phyloP scores from a whole-genome alignment of 2,797 vertebrate species.

The Argyrosomus regius region DNA sequence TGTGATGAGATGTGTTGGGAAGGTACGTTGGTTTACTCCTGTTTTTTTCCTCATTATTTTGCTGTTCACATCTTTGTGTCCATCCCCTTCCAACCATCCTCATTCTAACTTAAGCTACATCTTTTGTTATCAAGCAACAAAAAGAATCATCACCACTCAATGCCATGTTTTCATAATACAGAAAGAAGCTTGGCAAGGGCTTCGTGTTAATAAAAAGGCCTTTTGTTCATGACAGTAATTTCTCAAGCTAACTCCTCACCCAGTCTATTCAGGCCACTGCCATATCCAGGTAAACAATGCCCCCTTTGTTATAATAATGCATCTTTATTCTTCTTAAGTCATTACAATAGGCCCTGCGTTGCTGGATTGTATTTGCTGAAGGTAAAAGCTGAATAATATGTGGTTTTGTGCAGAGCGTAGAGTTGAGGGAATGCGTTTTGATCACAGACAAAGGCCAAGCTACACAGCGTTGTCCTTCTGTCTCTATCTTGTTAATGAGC shows the following conservation, averaged over 20 bases:
- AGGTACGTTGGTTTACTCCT: neutral
- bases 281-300: slow-evolving; percentile 79
- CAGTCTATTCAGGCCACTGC: slow-evolving; percentile 73
- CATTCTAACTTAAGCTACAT: slow-evolving; percentile 22
- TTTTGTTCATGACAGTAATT: slow-evolving; percentile 78
- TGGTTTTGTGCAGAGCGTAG: slow-evolving; percentile 74
- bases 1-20: neutral
- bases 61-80: neutral
- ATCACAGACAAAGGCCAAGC: slow-evolving; percentile 85
- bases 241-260: slow-evolving; percentile 77
- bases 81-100: slow-evolving; percentile 15
- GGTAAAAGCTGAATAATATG: slow-evolving; percentile 82
- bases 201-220: slow-evolving; percentile 72
- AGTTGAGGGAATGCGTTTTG: slow-evolving; percentile 82
- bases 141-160: slow-evolving; percentile 58
- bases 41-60: slow-evolving; percentile 11
- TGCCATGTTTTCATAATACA: slow-evolving; percentile 55
- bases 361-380: slow-evolving; percentile 75
- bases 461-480: slow-evolving; percentile 81
- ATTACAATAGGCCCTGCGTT: slow-evolving; percentile 72
- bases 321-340: slow-evolving; percentile 79
- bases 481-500: slow-evolving; percentile 86
- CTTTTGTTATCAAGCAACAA: slow-evolving; percentile 56
- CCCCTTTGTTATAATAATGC: slow-evolving; percentile 78
- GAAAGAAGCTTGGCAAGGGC: slow-evolving; percentile 52